These are phyloP conservation scores for Perizoma flavofasciatum DNA, from an alignment of 2,888 invertebrate species.

Conservation along the genomic window DNA sequence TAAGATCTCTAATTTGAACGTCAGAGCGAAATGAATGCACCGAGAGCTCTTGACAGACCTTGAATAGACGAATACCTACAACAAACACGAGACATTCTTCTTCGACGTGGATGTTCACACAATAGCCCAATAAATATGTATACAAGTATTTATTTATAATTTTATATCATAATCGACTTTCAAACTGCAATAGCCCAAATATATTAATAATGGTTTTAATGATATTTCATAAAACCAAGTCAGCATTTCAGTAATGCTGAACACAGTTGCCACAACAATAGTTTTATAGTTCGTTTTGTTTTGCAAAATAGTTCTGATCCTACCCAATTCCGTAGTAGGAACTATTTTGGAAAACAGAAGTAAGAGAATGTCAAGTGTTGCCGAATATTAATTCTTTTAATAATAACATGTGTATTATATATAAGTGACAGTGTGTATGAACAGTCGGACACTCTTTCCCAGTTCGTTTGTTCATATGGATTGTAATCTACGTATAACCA, in stretches of 20 bases:
- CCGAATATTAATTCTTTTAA: slow-evolving; percentile 81
- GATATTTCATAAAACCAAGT: slow-evolving; percentile 51
- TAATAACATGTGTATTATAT: slow-evolving; percentile 79
- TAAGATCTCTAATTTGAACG: slow-evolving; percentile 48
- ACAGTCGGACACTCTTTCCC: slow-evolving; percentile 39
- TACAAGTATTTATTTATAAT: slow-evolving; percentile 59
- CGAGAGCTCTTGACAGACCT: slow-evolving; percentile 52
- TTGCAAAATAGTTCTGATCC: slow-evolving; percentile 49
- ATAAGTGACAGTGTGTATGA: slow-evolving; percentile 66
- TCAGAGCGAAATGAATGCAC: slow-evolving; percentile 44
- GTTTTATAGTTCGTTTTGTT: slow-evolving; percentile 67
- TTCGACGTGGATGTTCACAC: slow-evolving; percentile 64
- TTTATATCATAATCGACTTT: slow-evolving; percentile 49
- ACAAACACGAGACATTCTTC: slow-evolving; percentile 75
- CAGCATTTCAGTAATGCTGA: slow-evolving; percentile 53
- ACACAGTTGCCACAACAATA: slow-evolving; percentile 75
- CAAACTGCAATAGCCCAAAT: slow-evolving; percentile 78
- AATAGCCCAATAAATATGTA: slow-evolving; percentile 64
- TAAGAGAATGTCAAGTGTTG: slow-evolving; percentile 82
- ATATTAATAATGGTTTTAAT: slow-evolving; percentile 61
- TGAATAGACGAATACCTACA: slow-evolving; percentile 49
- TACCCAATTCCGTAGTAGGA: slow-evolving; percentile 29
- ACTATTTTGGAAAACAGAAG: slow-evolving; percentile 52
- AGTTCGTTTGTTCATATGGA: slow-evolving; percentile 52
- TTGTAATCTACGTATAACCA: slow-evolving; percentile 70